These are phyloP conservation scores for Otolemur crassicaudatus DNA, from an alignment of 2,797 vertebrate species.

Conservation along the genomic window DNA sequence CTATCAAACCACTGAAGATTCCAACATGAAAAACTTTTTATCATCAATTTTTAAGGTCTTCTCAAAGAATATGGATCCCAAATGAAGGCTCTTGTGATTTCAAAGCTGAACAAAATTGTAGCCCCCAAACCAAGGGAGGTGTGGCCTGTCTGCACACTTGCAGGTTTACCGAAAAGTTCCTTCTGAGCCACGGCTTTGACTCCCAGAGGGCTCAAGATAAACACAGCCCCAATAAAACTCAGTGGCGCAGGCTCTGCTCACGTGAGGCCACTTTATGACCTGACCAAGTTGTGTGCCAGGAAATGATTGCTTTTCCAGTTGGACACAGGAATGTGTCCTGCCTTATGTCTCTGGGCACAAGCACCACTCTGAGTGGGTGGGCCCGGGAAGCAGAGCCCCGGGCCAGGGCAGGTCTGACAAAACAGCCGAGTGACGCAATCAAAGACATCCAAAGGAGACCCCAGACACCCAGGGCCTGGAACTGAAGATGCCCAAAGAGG, in stretches of 20 bases:
- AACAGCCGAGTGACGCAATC: slow-evolving; percentile 53
- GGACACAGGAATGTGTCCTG: slow-evolving; percentile 84
- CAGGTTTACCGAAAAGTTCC: slow-evolving; percentile 79
- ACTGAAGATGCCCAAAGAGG: neutral
- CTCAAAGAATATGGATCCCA: slow-evolving; percentile 43
- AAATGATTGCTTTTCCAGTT: slow-evolving; percentile 86
- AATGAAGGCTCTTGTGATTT: slow-evolving; percentile 60
- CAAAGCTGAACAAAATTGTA: slow-evolving; percentile 58
- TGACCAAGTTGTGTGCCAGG: slow-evolving; percentile 84
- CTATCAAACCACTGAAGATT: neutral
- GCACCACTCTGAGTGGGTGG: slow-evolving; percentile 81
- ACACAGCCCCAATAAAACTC: slow-evolving; percentile 85
- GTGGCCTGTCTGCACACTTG: slow-evolving; percentile 1
- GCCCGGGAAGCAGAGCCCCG: slow-evolving; percentile 69
- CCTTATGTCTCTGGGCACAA: slow-evolving; percentile 84
- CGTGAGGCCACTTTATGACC: slow-evolving; percentile 83
- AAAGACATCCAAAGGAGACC: neutral
- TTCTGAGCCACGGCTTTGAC: slow-evolving; percentile 62
- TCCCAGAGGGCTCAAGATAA: slow-evolving; percentile 84
- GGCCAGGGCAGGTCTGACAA: slow-evolving; percentile 63
- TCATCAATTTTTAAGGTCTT: neutral
- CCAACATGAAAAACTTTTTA: slow-evolving; percentile 48
- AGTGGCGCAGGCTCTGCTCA: slow-evolving; percentile 82
- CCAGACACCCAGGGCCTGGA: neutral
- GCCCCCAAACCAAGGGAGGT: slow-evolving; percentile 54